Evolutionary conservation across 2,797 vertebrate genomes (phyloP).

Genomic region (Micromesistius poutassou): DNA sequence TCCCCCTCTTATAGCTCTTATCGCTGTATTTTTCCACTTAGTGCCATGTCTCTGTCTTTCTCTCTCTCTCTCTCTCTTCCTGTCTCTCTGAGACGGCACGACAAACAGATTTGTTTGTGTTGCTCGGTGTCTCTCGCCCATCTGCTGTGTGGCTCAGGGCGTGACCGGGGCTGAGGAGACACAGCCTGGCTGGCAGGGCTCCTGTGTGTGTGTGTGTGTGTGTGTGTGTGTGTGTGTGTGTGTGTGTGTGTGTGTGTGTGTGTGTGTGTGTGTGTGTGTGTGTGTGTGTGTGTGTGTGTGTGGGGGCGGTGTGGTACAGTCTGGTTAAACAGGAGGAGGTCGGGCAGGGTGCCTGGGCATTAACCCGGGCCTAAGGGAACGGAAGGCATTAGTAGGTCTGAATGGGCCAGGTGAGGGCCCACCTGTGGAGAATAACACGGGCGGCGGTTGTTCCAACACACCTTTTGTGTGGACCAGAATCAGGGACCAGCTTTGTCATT

Average conservation of each 20-base stretch:
- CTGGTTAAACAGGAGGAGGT: constrained; percentile 24
- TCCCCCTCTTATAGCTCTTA: neutral
- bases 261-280: constrained; percentile 2
- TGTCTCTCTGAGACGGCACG: constrained; percentile 19
- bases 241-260: constrained; percentile 2
- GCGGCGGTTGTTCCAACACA: too few species aligned
- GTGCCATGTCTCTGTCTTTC: neutral
- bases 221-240: neutral
- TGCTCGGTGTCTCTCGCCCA: constrained; percentile 28
- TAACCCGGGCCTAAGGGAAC: neutral
- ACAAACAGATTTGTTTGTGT: constrained; percentile 46
- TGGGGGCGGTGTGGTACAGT: constrained; percentile 25
- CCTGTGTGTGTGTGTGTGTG: constrained; percentile 8
- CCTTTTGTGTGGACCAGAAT: too few species aligned
- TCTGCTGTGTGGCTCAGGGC: constrained; percentile 42
- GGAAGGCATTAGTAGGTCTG: neutral
- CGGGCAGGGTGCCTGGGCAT: neutral
- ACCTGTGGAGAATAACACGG: neutral
- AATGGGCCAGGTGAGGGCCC: neutral
- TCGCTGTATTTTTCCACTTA: too few species aligned
- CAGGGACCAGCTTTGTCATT: neutral
- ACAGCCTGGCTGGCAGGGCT: constrained; percentile 24
- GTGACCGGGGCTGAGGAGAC: neutral
- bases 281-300: neutral
- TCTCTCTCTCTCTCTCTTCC: neutral